Conservation (phyloP, 2,888 invertebrate species). For the Hypomecis atomaria region DNA sequence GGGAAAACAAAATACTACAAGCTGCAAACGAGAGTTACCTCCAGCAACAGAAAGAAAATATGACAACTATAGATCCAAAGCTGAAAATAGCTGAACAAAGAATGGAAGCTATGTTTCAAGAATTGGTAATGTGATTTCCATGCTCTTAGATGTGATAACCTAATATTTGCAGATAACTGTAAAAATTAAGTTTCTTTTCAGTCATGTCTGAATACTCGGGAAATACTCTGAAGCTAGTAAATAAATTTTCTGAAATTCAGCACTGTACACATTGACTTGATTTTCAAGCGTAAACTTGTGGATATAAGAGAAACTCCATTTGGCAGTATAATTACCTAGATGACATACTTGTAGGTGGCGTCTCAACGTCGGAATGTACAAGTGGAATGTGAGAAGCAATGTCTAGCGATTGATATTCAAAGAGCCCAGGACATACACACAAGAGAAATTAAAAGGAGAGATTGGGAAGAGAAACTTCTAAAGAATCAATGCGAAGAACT, state of each 20-base stretch:
- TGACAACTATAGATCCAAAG: conserved; percentile 66
- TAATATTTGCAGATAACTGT: not conserved
- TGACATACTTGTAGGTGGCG: conserved; percentile 64
- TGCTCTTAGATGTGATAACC: not conserved
- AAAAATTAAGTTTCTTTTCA: no score
- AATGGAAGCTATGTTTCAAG: conserved; percentile 84
- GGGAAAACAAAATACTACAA: conserved; percentile 83
- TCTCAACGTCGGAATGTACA: conserved; percentile 85
- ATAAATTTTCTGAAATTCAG: no score
- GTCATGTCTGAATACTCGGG: no score
- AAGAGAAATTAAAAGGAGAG: conserved; percentile 82
- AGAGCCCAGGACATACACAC: conserved; percentile 82
- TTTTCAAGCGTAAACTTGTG: no score
- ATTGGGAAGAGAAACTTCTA: conserved; percentile 83
- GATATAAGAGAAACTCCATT: not conserved
- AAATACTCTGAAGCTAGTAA: no score
- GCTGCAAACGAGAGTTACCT: conserved; percentile 74
- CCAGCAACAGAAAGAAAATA: conserved; percentile 65
- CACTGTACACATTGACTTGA: no score
- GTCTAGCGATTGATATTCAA: conserved; percentile 84
- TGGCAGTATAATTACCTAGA: conserved; percentile 4
- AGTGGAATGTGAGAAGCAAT: conserved; percentile 84
- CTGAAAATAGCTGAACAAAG: conserved; percentile 81
- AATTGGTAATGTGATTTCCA: conserved; percentile 72
- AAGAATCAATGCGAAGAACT: conserved; percentile 73